These are phyloP conservation scores for Drosophila ogumai DNA, from an alignment of 1,140 invertebrate genomes.

Conservation along the genomic window DNA sequence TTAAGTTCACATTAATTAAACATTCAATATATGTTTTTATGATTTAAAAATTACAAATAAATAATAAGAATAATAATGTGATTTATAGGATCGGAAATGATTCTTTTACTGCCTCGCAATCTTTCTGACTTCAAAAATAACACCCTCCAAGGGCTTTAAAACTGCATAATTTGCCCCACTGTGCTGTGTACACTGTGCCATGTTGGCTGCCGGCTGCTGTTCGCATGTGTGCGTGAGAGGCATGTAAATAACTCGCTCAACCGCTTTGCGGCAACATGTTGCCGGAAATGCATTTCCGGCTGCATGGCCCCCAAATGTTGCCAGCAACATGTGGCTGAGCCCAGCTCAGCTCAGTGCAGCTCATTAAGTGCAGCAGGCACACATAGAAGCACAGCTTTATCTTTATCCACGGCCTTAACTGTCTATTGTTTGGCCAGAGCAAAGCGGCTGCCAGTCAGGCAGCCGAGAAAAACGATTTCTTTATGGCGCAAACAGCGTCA, in stretches of 20 bases:
- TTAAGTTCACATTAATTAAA: no score
- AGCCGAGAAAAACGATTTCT: constrained; percentile 73
- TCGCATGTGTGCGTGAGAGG: constrained; percentile 39
- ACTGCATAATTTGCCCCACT: background rate
- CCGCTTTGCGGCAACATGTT: constrained; percentile 54
- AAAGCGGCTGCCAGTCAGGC: constrained; percentile 44
- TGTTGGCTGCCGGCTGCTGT: constrained; percentile 13
- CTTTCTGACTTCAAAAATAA: background rate
- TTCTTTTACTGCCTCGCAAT: background rate
- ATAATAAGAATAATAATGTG: no score
- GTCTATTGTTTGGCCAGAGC: constrained; percentile 69
- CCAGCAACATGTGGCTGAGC: constrained; percentile 30
- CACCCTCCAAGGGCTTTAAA: background rate
- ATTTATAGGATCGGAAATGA: background rate
- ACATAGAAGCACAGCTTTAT: constrained; percentile 71
- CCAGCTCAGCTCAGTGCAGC: constrained; percentile 12
- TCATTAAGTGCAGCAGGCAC: constrained; percentile 75
- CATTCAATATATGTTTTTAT: no score
- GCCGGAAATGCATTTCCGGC: constrained; percentile 66
- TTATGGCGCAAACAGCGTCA: constrained; percentile 80
- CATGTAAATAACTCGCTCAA: constrained; percentile 52
- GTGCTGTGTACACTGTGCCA: background rate
- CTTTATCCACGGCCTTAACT: constrained; percentile 70
- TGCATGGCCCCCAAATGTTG: constrained; percentile 14
- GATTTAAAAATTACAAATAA: no score